Evolutionary conservation across 2,113 vertebrate species (phyloP).

Genomic region (Apodemus speciosus): DNA sequence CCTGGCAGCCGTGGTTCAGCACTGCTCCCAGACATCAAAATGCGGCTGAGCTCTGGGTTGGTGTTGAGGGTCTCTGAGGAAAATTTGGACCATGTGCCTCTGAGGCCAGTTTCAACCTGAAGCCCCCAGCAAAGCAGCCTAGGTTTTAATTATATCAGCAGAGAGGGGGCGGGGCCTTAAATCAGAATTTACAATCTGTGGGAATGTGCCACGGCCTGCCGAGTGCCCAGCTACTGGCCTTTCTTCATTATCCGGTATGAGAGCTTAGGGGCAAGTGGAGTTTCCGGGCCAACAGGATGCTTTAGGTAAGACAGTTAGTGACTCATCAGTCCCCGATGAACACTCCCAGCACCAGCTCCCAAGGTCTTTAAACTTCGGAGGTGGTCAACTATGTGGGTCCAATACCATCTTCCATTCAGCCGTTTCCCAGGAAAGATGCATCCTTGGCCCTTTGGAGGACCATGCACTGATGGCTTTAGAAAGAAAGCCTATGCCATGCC

Average conservation of each 20-base stretch:
- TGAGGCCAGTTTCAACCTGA: neutral
- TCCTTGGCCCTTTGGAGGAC: neutral
- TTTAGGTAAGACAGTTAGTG: neutral
- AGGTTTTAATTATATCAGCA: neutral
- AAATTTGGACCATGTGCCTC: neutral
- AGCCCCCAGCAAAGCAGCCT: neutral
- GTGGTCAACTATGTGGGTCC: neutral
- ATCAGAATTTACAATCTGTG: conserved; percentile 75
- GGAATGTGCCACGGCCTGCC: conserved; percentile 68
- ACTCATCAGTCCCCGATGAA: neutral
- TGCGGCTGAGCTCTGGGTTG: neutral
- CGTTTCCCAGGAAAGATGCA: neutral
- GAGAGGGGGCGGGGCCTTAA: conserved; percentile 21
- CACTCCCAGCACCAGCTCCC: neutral
- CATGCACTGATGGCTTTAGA: neutral
- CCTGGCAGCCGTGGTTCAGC: neutral
- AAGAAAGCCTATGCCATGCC: neutral
- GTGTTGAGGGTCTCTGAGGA: neutral
- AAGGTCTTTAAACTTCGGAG: neutral
- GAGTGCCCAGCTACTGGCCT: conserved; percentile 24
- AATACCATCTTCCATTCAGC: neutral
- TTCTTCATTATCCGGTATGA: conserved; percentile 62
- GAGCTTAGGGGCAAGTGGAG: neutral
- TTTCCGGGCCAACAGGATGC: neutral
- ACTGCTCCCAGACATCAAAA: conserved; percentile 1